These are phyloP conservation scores for Melinaea marsaeus DNA, from an alignment of 2,888 invertebrate species.

Conservation along the genomic window DNA sequence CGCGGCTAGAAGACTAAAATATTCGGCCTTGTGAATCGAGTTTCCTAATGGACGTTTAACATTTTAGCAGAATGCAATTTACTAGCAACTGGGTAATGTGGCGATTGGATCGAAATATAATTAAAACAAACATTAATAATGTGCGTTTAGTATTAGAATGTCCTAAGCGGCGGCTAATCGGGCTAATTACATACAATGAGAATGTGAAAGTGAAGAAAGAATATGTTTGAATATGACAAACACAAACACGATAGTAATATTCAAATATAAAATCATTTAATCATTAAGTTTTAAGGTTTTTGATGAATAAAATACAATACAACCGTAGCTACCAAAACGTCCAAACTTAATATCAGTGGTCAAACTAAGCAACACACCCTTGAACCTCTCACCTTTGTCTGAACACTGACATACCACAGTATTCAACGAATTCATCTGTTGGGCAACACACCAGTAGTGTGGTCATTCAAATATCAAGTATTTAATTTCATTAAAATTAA, in stretches of 20 bases:
- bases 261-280: background rate
- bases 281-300: too few relatives aligned
- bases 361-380: conserved; percentile 34
- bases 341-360: conserved; percentile 11
- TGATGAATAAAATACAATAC: too few relatives aligned
- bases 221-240: background rate
- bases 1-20: background rate
- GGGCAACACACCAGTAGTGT: conserved; percentile 22
- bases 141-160: too few relatives aligned
- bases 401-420: conserved; percentile 27
- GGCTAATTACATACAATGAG: too few relatives aligned
- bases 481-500: conserved; percentile 5
- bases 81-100: too few relatives aligned
- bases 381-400: conserved; percentile 31
- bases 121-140: too few relatives aligned
- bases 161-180: too few relatives aligned
- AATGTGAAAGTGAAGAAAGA: too few relatives aligned
- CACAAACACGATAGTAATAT: background rate
- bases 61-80: too few relatives aligned
- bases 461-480: conserved; percentile 10
- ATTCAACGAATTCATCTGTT: conserved; percentile 28
- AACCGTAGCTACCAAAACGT: background rate
- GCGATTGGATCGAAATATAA: too few relatives aligned
- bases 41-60: too few relatives aligned
- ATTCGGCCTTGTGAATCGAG: too few relatives aligned